Percentiles rank a stretch among this genome's conserved stretches.
Conservation (phyloP, 2,888 invertebrate genomes). For the Platycnemis pennipes region DNA sequence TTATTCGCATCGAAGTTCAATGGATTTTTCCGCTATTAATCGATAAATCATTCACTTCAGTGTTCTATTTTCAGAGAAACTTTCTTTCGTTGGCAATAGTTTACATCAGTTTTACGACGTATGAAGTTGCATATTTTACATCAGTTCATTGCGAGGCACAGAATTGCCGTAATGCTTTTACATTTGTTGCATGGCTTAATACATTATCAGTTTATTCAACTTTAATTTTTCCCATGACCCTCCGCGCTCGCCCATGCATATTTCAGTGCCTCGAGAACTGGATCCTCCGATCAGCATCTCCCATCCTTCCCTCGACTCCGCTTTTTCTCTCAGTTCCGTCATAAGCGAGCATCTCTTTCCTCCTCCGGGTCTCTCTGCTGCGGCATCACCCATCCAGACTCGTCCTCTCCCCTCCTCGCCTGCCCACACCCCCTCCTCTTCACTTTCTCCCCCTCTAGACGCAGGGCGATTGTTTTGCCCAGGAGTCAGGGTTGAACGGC, state of each 20-base stretch:
- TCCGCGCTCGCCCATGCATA: neutral
- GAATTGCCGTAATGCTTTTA: too few relatives aligned
- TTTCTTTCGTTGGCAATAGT: too few relatives aligned
- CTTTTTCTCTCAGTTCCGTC: slow-evolving; percentile 26
- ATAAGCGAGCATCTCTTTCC: neutral
- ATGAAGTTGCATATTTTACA: too few relatives aligned
- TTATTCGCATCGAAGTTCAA: too few relatives aligned
- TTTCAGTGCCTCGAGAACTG: neutral
- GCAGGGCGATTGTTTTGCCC: slow-evolving; percentile 74
- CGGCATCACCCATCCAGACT: neutral
- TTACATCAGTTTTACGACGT: too few relatives aligned
- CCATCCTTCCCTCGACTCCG: neutral
- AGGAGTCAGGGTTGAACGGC: slow-evolving; percentile 61
- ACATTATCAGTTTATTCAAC: too few relatives aligned
- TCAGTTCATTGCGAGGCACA: too few relatives aligned
- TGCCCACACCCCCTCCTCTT: neutral
- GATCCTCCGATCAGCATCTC: neutral
- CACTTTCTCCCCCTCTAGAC: neutral
- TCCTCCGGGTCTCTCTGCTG: slow-evolving; percentile 68
- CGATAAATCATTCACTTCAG: too few relatives aligned
- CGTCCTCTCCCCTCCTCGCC: neutral
- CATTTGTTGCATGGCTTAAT: too few relatives aligned
- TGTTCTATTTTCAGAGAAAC: too few relatives aligned
- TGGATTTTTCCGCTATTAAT: too few relatives aligned
- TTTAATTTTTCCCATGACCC: neutral